A percentile compares a stretch with the other conserved stretches of the same genome.
These are phyloP conservation scores for Drosophila athabasca DNA, from an alignment of 1,140 invertebrate genomes.

Conservation along the genomic window DNA sequence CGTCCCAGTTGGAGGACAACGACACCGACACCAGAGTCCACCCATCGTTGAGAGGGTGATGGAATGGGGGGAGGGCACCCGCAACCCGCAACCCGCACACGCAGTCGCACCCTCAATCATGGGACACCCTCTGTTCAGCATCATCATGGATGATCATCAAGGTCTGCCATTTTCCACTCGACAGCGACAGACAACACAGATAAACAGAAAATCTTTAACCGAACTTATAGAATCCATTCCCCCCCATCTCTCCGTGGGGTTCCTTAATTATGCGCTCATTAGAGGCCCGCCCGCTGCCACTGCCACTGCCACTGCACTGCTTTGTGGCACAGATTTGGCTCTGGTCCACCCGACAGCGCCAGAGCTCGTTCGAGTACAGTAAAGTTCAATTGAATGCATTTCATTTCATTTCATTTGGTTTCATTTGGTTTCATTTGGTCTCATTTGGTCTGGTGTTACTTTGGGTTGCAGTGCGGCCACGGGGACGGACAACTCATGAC, in stretches of 20 bases:
- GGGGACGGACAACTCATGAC: slow-evolving; percentile 14
- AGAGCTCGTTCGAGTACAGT: not conserved
- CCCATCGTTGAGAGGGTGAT: no score
- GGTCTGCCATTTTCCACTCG: not conserved
- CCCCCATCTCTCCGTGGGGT: not conserved
- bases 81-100: no score
- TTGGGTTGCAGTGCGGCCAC: slow-evolving; percentile 17
- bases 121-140: not conserved
- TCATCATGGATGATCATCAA: not conserved
- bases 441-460: slow-evolving; percentile 22
- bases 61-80: no score
- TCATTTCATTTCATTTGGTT: slow-evolving; percentile 59
- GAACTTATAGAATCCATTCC: slow-evolving; percentile 13
- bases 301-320: not conserved
- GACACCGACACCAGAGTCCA: slow-evolving; percentile 25
- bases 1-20: slow-evolving; percentile 58
- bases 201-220: slow-evolving; percentile 5
- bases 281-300: not conserved
- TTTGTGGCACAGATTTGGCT: slow-evolving; percentile 21
- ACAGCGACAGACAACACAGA: slow-evolving; percentile 2
- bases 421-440: slow-evolving; percentile 34
- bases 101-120: not conserved
- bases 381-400: slow-evolving; percentile 75
- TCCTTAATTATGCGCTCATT: slow-evolving; percentile 63
- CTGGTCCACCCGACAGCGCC: not conserved